Evolutionary conservation across 2,888 invertebrate genomes (phyloP), one percentile per base, ranked within the genome.

Genomic region (Vesta saturnalis): DNA sequence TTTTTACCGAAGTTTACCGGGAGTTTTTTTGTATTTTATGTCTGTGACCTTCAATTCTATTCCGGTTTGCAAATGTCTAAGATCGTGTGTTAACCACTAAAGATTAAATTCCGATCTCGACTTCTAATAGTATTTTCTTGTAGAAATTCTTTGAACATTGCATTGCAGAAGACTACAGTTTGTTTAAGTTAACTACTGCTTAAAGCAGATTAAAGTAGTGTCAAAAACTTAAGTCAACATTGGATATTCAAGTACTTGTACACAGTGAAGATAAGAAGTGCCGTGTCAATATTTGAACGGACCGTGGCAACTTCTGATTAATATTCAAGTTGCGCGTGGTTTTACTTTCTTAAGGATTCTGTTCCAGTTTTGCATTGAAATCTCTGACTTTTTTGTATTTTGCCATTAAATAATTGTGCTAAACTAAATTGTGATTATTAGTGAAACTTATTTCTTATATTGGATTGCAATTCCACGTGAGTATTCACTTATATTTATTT

Each of bases 231-330:
- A 73, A 75, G 77, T 76, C 75, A 74, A 67, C 64, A 71, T 64
- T 30, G 59, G 49, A 46, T 55, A 15, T 67, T 73, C 72, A 65
- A 77, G 73, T 73, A 72, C 74, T 59, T 54, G 77, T 67, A 77
- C 73, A 78, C 72, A 77, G 70, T 76, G 74, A 74, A 72, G 74
- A 74, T 72, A 64, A 70, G 70, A 74, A 77, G 76, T 76, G 76
- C 73, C 76, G 72, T 76, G 77, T 76, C 76, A 79, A 79, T 77
- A 79, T 79, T 72, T 77, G 72, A 75, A 69, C 63, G 71, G 71
- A 73, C 68, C 74, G 73, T 68, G 72, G 63, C 74, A 68, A 69
- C 69, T 67, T 56, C 70, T 66, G 65, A 61, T 63, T 60, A 60
- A 63, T 59, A 60, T 61, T 59, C 66, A 18, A 55, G 60, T 66